phyloP scores from a whole-genome alignment of 2,888 invertebrate genomes.

The Yponomeuta cagnagella region DNA sequence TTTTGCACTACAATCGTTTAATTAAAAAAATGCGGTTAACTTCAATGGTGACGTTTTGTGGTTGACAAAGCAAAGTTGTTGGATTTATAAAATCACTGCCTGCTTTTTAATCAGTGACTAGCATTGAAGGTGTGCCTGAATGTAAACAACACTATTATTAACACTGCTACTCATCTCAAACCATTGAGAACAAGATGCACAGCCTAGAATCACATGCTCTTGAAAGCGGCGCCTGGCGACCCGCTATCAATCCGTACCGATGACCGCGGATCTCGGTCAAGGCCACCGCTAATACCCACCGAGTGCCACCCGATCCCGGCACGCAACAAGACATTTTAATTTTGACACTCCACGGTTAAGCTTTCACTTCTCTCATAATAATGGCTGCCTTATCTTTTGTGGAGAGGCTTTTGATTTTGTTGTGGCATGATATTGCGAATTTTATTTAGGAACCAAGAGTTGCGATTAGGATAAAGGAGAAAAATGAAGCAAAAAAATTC shows the following conservation, averaged over 20 bases:
- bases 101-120: not conserved
- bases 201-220: slow-evolving; percentile 31
- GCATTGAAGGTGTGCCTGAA: not conserved
- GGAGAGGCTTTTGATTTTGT: not conserved
- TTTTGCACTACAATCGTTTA: too few species aligned
- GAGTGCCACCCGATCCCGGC: not conserved
- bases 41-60: too few species aligned
- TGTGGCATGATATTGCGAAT: not conserved
- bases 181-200: not conserved
- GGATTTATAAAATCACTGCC: too few species aligned
- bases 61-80: too few species aligned
- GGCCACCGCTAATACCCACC: slow-evolving; percentile 31
- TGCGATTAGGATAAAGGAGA: not conserved
- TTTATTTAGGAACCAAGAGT: not conserved
- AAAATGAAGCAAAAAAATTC: not conserved
- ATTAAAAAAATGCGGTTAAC: too few species aligned
- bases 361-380: not conserved
- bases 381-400: not conserved
- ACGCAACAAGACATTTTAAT: not conserved
- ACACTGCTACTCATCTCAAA: not conserved
- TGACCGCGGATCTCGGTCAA: slow-evolving; percentile 58
- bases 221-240: slow-evolving; percentile 44
- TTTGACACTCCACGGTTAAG: not conserved
- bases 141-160: not conserved
- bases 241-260: slow-evolving; percentile 50